Conservation (phyloP, 64 coral and sea anemone species). For the Pocillopora damicornis region DNA sequence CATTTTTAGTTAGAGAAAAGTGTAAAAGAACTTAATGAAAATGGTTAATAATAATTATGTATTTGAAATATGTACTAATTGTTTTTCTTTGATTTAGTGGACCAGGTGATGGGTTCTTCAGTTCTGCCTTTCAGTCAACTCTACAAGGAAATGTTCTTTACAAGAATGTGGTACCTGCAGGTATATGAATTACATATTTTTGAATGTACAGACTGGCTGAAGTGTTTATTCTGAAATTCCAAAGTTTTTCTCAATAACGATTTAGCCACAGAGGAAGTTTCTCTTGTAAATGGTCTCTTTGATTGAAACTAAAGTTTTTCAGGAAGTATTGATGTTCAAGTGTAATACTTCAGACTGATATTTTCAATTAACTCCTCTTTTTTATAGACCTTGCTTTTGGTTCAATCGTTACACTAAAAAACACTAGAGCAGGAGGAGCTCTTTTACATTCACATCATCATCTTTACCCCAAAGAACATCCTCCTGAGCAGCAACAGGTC, state of each 20-base stretch:
- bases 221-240: not conserved
- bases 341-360: not conserved
- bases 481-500: conserved; percentile 92
- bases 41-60: not conserved
- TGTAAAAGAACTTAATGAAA: not conserved
- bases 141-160: conserved; percentile 86
- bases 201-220: not conserved
- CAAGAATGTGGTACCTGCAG: conserved; percentile 70
- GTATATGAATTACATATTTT: conserved; percentile 28
- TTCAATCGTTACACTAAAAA: conserved; percentile 88
- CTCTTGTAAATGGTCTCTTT: too few species aligned
- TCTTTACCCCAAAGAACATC: conserved; percentile 88
- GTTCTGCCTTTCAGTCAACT: conserved; percentile 95
- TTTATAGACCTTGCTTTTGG: conserved; percentile 91
- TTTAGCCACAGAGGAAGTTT: too few species aligned
- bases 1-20: too few species aligned
- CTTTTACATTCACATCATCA: conserved; percentile 90
- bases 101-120: conserved; percentile 98
- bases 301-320: too few species aligned
- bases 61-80: not conserved
- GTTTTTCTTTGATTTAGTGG: conserved; percentile 62
- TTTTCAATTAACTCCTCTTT: not conserved
- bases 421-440: conserved; percentile 81
- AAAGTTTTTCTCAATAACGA: too few species aligned
- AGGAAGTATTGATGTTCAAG: too few species aligned